These are phyloP conservation scores for Furcula furcula DNA, from an alignment of 2,888 invertebrate genomes.

Conservation along the genomic window DNA sequence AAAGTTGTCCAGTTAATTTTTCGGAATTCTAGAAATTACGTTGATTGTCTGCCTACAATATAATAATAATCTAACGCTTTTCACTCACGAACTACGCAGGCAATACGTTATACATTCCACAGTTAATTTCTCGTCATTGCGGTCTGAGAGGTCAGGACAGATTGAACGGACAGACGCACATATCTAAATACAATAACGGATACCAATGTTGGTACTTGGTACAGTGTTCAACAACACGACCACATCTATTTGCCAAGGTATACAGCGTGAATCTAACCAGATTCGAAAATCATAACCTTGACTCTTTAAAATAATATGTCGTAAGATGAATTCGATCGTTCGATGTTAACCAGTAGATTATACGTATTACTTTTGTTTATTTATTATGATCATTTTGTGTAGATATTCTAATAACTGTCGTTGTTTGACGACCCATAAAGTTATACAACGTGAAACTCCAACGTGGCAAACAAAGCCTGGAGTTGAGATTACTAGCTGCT, in stretches of 20 bases:
- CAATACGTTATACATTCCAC: conserved; percentile 22
- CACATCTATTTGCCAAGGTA: conserved; percentile 50
- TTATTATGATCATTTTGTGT: too few relatives aligned
- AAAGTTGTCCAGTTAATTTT: too few relatives aligned
- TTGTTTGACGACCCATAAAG: conserved; percentile 13
- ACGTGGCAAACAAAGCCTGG: conserved; percentile 44
- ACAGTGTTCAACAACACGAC: conserved; percentile 48
- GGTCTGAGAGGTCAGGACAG: conserved; percentile 18
- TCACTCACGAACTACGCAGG: conserved; percentile 15
- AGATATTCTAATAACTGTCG: too few relatives aligned
- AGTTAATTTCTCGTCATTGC: conserved; percentile 27
- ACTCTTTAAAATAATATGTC: too few relatives aligned
- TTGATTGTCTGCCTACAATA: too few relatives aligned
- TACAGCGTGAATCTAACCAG: conserved; percentile 30
- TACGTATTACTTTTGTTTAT: too few relatives aligned
- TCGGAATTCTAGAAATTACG: too few relatives aligned
- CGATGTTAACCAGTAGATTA: too few relatives aligned
- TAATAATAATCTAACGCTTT: too few relatives aligned
- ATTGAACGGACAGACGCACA: conserved; percentile 18
- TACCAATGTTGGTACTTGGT: conserved; percentile 36
- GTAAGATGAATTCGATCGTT: too few relatives aligned
- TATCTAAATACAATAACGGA: conserved; percentile 39
- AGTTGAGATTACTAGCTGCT: conserved; percentile 54
- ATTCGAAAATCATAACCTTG: too few relatives aligned
- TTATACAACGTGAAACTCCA: conserved; percentile 44